A percentile compares a stretch with the other conserved stretches of the same genome.
Evolutionary conservation across 2,113 vertebrate species (phyloP).

Genomic region (Acrocephalus arundinaceus): DNA sequence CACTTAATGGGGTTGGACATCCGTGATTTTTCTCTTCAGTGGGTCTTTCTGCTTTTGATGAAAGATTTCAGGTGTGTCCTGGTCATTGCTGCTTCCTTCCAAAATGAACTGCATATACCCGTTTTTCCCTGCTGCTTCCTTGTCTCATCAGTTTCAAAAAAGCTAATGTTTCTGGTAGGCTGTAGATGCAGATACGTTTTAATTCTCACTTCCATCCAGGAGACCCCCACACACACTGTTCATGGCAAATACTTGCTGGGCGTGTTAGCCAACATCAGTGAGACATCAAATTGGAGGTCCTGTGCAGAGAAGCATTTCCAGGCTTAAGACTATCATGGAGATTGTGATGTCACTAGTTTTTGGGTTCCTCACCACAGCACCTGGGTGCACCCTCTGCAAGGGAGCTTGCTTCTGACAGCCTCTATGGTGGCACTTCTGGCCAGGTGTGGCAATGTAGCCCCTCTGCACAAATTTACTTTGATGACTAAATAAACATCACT

Average conservation of each 20-base stretch:
- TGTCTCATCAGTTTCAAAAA: not conserved
- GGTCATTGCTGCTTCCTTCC: conserved; percentile 16
- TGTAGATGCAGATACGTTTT: not conserved
- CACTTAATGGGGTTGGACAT: conserved; percentile 17
- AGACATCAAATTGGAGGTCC: not conserved
- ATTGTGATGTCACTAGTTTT: not conserved
- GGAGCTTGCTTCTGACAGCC: not conserved
- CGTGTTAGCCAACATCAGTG: conserved; percentile 10
- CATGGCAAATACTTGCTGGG: not conserved
- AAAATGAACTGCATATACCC: not conserved
- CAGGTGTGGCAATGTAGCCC: not conserved
- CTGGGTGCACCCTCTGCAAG: not conserved
- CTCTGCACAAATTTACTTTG: not conserved
- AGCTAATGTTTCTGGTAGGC: not conserved
- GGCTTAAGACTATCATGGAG: not conserved
- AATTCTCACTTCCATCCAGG: conserved; percentile 10
- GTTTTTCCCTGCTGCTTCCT: not conserved
- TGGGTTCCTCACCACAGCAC: not conserved
- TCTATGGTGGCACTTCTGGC: not conserved
- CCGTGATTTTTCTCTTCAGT: conserved; percentile 39
- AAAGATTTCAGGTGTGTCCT: not conserved
- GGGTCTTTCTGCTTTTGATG: conserved; percentile 17
- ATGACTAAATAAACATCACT: not conserved
- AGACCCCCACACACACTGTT: not conserved
- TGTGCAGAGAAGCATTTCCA: not conserved